These are phyloP conservation scores for Synanthedon formicaeformis DNA, from an alignment of 2,888 invertebrate genomes.

Conservation along the genomic window DNA sequence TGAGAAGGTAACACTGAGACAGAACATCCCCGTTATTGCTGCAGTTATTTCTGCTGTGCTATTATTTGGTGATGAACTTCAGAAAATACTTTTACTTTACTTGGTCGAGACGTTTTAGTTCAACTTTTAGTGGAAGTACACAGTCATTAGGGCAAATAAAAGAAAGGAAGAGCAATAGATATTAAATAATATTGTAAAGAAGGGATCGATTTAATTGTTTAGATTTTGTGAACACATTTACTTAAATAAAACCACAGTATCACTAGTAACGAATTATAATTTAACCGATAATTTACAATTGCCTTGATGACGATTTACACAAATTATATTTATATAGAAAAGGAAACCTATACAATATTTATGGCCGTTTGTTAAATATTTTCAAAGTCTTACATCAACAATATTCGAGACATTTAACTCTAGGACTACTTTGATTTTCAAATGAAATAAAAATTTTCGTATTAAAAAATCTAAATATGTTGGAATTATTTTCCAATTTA, in stretches of 20 bases:
- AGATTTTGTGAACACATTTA: neutral
- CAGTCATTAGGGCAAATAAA: too few species aligned
- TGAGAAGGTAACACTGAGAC: too few species aligned
- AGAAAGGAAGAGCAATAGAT: too few species aligned
- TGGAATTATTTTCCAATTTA: conserved; percentile 21
- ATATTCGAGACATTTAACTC: neutral
- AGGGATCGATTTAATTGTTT: neutral
- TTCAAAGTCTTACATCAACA: neutral
- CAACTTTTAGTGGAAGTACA: too few species aligned
- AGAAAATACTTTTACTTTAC: too few species aligned
- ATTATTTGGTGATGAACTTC: too few species aligned
- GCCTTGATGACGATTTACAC: conserved; percentile 2
- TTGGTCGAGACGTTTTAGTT: too few species aligned
- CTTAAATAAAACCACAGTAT: conserved; percentile 1
- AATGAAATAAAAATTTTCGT: conserved; percentile 9
- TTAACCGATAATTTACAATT: conserved; percentile 43
- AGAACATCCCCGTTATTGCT: too few species aligned
- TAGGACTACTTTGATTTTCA: neutral
- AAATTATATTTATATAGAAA: conserved; percentile 2
- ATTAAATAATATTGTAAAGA: too few species aligned
- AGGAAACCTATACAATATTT: neutral
- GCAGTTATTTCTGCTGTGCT: too few species aligned
- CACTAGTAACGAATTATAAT: conserved; percentile 48
- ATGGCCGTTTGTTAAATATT: neutral
- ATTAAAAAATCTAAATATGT: conserved; percentile 35